Percentiles rank a stretch among this genome's conserved stretches.
phyloP scores from a whole-genome alignment of 2,797 vertebrate species.

The Phyllotis vaccarum region DNA sequence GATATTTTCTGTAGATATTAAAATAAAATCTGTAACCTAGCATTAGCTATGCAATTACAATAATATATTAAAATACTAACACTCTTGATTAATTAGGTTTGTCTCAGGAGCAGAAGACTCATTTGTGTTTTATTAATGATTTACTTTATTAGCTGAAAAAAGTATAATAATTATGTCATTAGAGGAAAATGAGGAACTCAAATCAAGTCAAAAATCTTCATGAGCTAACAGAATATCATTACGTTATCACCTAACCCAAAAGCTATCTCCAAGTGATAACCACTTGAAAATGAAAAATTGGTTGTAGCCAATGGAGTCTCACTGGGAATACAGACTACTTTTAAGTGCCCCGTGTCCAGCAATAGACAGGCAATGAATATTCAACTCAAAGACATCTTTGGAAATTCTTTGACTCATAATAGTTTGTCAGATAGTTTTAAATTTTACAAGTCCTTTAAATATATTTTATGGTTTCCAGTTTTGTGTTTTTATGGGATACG shows the following conservation, averaged over 20 bases:
- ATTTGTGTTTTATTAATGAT: slow-evolving; percentile 7
- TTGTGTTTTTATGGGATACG: too few species aligned
- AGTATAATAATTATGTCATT: background rate
- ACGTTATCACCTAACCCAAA: background rate
- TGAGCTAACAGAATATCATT: background rate
- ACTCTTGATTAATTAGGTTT: slow-evolving; percentile 36
- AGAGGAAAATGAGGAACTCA: background rate
- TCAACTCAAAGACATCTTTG: background rate
- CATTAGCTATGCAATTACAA: background rate
- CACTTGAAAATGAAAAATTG: background rate
- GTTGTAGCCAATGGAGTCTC: background rate
- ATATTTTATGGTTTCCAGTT: background rate
- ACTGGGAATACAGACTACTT: too few species aligned
- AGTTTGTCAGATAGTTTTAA: background rate
- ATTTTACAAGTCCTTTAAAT: too few species aligned
- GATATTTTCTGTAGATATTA: background rate
- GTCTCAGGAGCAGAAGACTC: background rate
- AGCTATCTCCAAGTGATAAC: background rate
- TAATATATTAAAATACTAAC: slow-evolving; percentile 27
- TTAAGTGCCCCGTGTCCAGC: background rate
- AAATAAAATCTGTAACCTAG: background rate
- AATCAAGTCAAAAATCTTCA: background rate
- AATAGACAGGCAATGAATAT: background rate
- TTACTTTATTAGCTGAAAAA: background rate
- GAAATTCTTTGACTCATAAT: background rate